These are phyloP conservation scores for Meloidogyne chitwoodi DNA, from an alignment of 1,140 invertebrate species.

Conservation along the genomic window DNA sequence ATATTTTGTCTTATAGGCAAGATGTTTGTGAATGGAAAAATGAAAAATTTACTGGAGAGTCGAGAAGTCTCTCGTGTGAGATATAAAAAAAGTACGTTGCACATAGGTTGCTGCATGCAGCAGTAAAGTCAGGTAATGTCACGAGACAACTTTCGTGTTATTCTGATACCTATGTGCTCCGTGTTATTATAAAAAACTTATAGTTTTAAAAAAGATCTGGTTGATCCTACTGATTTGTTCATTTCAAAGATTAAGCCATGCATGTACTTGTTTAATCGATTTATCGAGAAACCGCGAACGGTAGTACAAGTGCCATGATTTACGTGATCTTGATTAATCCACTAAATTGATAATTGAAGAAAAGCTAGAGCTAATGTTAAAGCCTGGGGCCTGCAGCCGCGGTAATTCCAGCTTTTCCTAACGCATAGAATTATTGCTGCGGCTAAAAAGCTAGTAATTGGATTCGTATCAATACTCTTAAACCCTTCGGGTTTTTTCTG, in stretches of 20 bases:
- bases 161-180: too few relatives aligned
- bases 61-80: too few relatives aligned
- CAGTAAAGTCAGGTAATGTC: too few relatives aligned
- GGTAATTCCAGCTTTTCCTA: slow-evolving; percentile 84
- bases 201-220: slow-evolving; percentile 26
- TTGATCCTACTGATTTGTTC: slow-evolving; percentile 65
- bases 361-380: slow-evolving; percentile 83
- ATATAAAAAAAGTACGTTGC: too few relatives aligned
- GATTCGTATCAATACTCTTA: neutral
- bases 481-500: neutral
- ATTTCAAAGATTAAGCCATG: slow-evolving; percentile 68
- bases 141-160: too few relatives aligned
- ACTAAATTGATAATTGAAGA: slow-evolving; percentile 84
- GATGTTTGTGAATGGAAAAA: too few relatives aligned
- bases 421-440: slow-evolving; percentile 75
- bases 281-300: slow-evolving; percentile 52
- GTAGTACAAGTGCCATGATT: slow-evolving; percentile 51
- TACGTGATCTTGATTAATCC: slow-evolving; percentile 51
- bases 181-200: too few relatives aligned
- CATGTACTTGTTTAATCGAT: slow-evolving; percentile 60
- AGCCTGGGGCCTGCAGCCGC: slow-evolving; percentile 71
- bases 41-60: too few relatives aligned
- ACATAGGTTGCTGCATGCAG: too few relatives aligned
- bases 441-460: slow-evolving; percentile 44
- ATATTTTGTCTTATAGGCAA: too few relatives aligned